These are phyloP conservation scores for Ashinkailepas kermadecensis DNA, from an alignment of 2,888 invertebrate genomes.

Conservation along the genomic window DNA sequence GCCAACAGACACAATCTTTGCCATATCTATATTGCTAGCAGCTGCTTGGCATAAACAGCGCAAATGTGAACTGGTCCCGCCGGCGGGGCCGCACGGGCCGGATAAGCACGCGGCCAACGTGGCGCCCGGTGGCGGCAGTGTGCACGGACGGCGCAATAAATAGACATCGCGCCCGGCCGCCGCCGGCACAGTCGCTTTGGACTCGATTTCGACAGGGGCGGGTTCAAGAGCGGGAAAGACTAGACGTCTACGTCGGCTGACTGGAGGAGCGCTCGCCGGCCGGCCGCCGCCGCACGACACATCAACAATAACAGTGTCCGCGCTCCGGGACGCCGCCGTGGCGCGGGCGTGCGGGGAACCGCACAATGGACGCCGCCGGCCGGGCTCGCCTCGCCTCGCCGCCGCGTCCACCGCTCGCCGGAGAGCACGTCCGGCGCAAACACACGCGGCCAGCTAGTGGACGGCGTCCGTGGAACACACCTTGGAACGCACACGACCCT, in stretches of 20 bases:
- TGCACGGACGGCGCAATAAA: not conserved
- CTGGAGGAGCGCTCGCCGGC: not conserved
- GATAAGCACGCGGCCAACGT: not conserved
- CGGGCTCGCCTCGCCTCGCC: not conserved
- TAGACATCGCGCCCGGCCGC: not conserved
- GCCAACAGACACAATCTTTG: not conserved
- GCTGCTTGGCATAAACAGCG: not conserved
- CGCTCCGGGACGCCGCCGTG: not conserved
- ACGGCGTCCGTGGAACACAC: not conserved
- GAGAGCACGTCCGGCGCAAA: no score
- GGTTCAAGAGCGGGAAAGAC: conserved; percentile 5
- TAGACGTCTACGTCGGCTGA: not conserved
- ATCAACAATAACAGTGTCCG: not conserved
- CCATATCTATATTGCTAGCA: conserved; percentile 16
- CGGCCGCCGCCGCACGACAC: not conserved
- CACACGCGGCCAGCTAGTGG: not conserved
- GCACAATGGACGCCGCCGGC: not conserved
- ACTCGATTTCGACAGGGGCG: not conserved
- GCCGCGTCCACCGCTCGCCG: not conserved
- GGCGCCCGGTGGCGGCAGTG: not conserved
- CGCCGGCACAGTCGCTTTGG: not conserved
- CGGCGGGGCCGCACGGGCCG: not conserved
- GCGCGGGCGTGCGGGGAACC: not conserved
- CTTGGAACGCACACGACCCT: not conserved
- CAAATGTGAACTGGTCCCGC: not conserved